Evolutionary conservation across 2,113 vertebrate species (phyloP).

Genomic region (Mus spicilegus): DNA sequence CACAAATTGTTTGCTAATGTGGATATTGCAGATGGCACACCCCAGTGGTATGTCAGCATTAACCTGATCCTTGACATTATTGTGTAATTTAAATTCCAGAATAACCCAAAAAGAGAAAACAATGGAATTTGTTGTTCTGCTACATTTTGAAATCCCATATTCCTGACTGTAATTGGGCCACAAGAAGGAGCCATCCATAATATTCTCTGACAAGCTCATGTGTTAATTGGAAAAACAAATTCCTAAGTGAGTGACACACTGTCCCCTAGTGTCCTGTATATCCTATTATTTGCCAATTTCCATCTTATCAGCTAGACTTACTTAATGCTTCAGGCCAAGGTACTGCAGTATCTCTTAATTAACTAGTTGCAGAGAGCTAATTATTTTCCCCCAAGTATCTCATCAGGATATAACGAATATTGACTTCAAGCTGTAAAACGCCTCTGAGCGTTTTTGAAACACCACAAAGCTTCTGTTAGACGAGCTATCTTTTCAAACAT

Average conservation of each 20-base stretch:
- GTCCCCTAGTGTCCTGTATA: slow-evolving; percentile 41
- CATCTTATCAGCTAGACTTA: slow-evolving; percentile 58
- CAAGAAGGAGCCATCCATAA: neutral
- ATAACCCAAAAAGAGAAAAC: neutral
- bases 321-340: slow-evolving; percentile 57
- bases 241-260: slow-evolving; percentile 53
- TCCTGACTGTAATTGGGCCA: neutral
- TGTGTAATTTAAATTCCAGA: neutral
- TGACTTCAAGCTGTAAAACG: slow-evolving; percentile 64
- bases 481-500: slow-evolving; percentile 53
- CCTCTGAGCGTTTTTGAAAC: slow-evolving; percentile 27
- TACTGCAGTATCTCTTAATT: slow-evolving; percentile 69
- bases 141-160: slow-evolving; percentile 31
- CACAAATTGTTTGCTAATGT: neutral
- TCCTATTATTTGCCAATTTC: slow-evolving; percentile 35
- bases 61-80: neutral
- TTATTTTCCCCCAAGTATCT: slow-evolving; percentile 61
- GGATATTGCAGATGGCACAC: neutral
- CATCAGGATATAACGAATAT: slow-evolving; percentile 68
- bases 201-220: slow-evolving; percentile 10
- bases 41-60: neutral
- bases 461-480: slow-evolving; percentile 54
- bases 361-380: slow-evolving; percentile 72
- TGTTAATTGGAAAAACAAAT: slow-evolving; percentile 28
- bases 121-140: neutral